These are phyloP conservation scores for Rhamnusium bicolor DNA, from an alignment of 2,888 invertebrate genomes.

Conservation along the genomic window DNA sequence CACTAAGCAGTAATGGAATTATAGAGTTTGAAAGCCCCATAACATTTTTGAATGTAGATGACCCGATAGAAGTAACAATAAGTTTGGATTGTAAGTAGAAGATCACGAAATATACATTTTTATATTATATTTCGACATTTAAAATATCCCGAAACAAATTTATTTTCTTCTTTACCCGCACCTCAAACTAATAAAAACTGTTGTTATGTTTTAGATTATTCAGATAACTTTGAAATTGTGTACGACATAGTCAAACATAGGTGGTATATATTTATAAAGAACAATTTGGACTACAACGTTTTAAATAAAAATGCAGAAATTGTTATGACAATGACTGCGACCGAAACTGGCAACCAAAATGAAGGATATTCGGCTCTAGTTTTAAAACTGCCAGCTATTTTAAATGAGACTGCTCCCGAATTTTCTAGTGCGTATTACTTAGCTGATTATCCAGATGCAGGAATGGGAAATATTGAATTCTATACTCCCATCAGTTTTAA, in stretches of 20 bases:
- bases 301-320: conserved; percentile 18
- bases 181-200: background rate
- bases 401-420: background rate
- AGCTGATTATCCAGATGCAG: conserved; percentile 8
- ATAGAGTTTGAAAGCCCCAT: conserved; percentile 24
- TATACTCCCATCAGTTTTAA: background rate
- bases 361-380: background rate
- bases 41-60: background rate
- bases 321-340: conserved; percentile 19
- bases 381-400: background rate
- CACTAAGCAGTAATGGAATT: background rate
- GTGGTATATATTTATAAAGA: conserved; percentile 15
- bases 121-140: no score
- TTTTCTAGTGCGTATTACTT: conserved; percentile 8
- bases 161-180: background rate
- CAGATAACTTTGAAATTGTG: conserved; percentile 26
- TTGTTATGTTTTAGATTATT: conserved; percentile 38
- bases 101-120: no score
- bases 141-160: background rate
- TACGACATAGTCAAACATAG: background rate
- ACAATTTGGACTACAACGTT: conserved; percentile 1
- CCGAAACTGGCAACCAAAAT: background rate
- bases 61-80: background rate
- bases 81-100: conserved; percentile 7
- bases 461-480: background rate